phyloP scores from a whole-genome alignment of 1,140 invertebrate genomes.

The Potamilus streckersoni region DNA sequence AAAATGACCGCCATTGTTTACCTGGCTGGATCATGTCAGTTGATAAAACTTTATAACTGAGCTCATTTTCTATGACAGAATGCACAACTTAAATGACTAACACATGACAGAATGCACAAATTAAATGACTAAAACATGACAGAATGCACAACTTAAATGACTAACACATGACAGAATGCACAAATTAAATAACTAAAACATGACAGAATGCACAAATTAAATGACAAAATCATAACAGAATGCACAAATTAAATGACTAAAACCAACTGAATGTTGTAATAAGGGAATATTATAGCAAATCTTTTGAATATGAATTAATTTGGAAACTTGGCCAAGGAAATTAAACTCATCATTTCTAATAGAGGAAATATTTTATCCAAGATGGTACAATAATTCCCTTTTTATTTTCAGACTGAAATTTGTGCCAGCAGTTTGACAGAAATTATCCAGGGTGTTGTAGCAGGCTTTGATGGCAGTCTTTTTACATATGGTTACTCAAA shows the following conservation, averaged over 20 bases:
- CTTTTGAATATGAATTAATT: background rate
- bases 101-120: too few species aligned
- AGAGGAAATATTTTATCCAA: too few species aligned
- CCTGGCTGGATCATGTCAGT: background rate
- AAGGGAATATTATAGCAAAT: too few species aligned
- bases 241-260: background rate
- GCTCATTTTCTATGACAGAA: background rate
- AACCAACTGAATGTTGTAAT: background rate
- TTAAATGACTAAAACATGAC: background rate
- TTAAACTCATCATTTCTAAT: background rate
- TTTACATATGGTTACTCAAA: slow-evolving; percentile 93
- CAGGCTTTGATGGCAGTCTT: slow-evolving; percentile 92
- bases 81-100: background rate
- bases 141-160: too few species aligned
- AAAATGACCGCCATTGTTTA: background rate
- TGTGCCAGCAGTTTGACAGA: slow-evolving; percentile 90
- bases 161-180: too few species aligned
- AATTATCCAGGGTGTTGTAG: slow-evolving; percentile 93
- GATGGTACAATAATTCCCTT: slow-evolving; percentile 22
- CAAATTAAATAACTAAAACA: background rate
- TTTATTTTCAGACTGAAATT: slow-evolving; percentile 84
- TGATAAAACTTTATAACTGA: background rate
- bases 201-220: too few species aligned
- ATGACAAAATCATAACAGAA: background rate
- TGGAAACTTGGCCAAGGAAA: background rate